Conservation (phyloP, 2,113 vertebrate species). For the Odocoileus hemionus region DNA sequence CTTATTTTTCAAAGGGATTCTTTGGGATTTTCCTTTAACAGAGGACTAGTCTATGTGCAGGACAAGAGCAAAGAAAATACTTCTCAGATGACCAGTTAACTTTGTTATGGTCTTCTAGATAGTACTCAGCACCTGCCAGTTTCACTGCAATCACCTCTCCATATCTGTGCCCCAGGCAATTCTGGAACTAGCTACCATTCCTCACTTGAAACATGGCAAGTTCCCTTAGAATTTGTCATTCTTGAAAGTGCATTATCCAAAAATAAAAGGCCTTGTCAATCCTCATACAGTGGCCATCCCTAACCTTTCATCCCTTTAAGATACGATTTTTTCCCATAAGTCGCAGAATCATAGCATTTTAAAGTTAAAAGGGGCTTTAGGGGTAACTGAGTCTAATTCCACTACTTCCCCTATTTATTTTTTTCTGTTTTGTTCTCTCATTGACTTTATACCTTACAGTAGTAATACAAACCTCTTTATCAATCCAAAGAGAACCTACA, state of each 20-base stretch:
- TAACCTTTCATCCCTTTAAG: not conserved
- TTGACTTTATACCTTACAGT: not conserved
- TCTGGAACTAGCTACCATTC: not conserved
- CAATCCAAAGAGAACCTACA: not conserved
- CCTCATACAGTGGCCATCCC: not conserved
- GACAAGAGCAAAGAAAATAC: not conserved
- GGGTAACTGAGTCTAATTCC: not conserved
- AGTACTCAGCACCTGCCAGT: not conserved
- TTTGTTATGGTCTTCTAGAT: not conserved
- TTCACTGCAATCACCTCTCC: not conserved
- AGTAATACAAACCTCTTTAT: constrained; percentile 1
- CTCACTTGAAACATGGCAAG: constrained; percentile 10
- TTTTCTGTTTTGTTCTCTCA: not conserved
- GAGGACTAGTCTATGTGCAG: not conserved
- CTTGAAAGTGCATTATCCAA: not conserved
- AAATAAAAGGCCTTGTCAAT: not conserved
- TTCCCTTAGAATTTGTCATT: not conserved
- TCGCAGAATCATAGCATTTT: not conserved
- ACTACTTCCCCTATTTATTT: not conserved
- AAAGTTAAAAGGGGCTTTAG: not conserved
- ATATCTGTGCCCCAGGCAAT: not conserved
- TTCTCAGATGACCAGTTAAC: not conserved
- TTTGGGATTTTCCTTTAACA: not conserved
- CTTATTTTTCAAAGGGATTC: not conserved
- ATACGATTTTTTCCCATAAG: not conserved